phyloP scores from a whole-genome alignment of 2,888 invertebrate genomes.

The Trachelus tabidus region DNA sequence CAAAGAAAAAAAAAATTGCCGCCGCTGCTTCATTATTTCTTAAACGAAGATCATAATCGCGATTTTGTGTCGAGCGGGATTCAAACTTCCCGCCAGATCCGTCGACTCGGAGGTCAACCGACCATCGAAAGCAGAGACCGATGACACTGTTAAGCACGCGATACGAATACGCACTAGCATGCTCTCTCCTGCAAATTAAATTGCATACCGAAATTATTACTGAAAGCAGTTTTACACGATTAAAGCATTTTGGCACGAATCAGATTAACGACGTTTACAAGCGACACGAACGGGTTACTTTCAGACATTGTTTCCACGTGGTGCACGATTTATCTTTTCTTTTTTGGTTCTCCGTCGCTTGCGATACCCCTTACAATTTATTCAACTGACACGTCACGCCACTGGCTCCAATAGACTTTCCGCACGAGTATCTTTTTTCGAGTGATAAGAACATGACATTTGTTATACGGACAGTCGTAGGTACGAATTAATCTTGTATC shows the following conservation, averaged over 20 bases:
- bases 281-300: neutral
- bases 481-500: neutral
- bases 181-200: no score
- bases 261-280: neutral
- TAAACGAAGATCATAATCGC: no score
- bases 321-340: neutral
- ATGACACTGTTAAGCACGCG: neutral
- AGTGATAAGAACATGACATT: neutral
- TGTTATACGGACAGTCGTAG: neutral
- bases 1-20: no score
- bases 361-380: neutral
- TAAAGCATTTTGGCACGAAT: neutral
- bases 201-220: neutral
- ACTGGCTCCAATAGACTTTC: neutral
- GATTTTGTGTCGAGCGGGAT: neutral
- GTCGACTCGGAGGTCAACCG: neutral
- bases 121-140: neutral
- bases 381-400: neutral
- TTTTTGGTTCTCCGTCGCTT: constrained; percentile 12
- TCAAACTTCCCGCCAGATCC: neutral
- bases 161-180: neutral
- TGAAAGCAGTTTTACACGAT: neutral
- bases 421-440: neutral
- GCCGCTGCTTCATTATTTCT: no score
- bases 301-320: neutral